Evolutionary conservation across 2,888 invertebrate species (phyloP).

Genomic region (Palloptera scutellata): DNA sequence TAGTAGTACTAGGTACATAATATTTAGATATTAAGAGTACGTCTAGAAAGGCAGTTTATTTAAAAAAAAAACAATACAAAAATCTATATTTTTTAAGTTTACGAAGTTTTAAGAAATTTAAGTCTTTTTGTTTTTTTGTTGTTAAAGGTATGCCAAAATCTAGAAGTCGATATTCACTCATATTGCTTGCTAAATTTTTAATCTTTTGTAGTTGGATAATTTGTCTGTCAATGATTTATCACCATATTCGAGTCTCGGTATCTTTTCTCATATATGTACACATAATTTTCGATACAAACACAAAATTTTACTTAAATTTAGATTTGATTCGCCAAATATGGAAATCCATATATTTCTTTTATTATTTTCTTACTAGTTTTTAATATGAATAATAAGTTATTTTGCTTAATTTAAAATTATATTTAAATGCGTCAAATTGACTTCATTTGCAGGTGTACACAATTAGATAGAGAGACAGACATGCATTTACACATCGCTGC

Average conservation of each 20-base stretch:
- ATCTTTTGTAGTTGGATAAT: no score
- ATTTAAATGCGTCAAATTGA: constrained; percentile 62
- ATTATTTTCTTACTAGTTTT: background rate
- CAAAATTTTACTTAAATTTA: constrained; percentile 4
- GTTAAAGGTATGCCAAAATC: background rate
- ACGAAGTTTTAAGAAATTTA: constrained; percentile 18
- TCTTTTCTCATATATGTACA: background rate
- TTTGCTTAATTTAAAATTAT: constrained; percentile 38
- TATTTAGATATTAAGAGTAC: background rate
- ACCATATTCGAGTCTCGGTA: no score
- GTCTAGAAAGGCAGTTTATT: constrained; percentile 50
- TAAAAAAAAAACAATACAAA: background rate
- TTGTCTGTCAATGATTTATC: no score
- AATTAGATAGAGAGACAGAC: no score
- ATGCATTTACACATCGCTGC: no score
- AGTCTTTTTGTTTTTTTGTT: background rate
- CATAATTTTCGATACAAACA: background rate
- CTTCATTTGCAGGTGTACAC: constrained; percentile 46
- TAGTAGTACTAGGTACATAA: no score
- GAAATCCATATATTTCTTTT: background rate
- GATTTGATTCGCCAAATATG: background rate
- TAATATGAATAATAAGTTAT: background rate
- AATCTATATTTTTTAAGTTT: constrained; percentile 32
- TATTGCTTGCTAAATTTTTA: no score
- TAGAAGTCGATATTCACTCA: background rate